These are phyloP conservation scores for Neolamprologus devosi DNA, from an alignment of 2,113 vertebrate genomes.

Conservation along the genomic window DNA sequence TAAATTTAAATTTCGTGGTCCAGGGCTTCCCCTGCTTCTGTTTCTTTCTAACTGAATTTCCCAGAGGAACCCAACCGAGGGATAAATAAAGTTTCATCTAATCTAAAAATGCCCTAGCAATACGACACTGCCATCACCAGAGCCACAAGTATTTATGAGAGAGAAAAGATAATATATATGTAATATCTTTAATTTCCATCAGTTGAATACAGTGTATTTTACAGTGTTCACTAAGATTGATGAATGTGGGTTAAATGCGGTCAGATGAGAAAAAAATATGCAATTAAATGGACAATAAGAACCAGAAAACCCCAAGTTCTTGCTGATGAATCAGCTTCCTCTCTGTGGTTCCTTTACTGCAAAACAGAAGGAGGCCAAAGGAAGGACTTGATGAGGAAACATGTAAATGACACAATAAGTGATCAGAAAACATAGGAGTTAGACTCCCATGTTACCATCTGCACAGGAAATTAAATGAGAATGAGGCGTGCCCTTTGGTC, in stretches of 20 bases:
- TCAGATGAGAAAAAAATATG: neutral
- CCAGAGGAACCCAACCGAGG: fast-evolving
- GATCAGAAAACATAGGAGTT: neutral
- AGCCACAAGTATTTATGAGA: neutral
- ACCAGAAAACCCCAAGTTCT: neutral
- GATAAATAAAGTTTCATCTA: neutral
- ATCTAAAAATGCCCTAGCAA: neutral
- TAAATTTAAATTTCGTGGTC: fast-evolving
- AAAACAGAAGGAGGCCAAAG: neutral
- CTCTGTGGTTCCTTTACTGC: neutral
- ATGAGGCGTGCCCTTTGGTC: neutral
- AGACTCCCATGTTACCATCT: neutral
- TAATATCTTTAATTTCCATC: fast-evolving
- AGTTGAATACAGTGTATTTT: neutral
- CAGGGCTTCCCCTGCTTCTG: neutral
- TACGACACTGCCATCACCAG: neutral
- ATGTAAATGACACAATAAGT: neutral
- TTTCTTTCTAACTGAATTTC: neutral
- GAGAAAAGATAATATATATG: neutral
- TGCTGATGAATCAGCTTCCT: neutral
- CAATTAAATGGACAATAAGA: neutral
- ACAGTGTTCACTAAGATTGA: neutral
- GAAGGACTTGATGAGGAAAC: neutral
- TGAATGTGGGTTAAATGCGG: neutral
- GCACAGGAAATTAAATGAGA: neutral